A percentile compares a stretch with the other conserved stretches of the same genome.
Evolutionary conservation across 1,140 invertebrate species (phyloP).

Genomic region (Homalodisca vitripennis): DNA sequence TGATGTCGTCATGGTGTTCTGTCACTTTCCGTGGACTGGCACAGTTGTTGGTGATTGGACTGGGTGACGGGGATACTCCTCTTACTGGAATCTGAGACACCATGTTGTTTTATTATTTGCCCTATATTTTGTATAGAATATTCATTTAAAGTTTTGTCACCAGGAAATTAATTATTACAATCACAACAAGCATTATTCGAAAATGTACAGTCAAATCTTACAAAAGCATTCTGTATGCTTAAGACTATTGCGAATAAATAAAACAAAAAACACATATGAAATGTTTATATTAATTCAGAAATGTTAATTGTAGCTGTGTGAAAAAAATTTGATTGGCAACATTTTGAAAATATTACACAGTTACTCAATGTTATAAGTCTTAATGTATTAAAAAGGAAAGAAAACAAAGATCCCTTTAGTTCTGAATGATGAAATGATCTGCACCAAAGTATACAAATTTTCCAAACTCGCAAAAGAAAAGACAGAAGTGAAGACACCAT

Average conservation of each 20-base stretch:
- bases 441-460: too few species aligned
- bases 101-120: too few species aligned
- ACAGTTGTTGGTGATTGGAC: constrained; percentile 44
- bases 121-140: too few species aligned
- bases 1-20: constrained; percentile 25
- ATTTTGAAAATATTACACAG: background rate
- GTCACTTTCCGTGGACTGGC: constrained; percentile 31
- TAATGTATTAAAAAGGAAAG: background rate
- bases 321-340: too few species aligned
- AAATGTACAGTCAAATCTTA: background rate
- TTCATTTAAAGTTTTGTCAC: background rate
- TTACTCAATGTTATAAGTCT: background rate
- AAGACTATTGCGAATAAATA: background rate
- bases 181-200: background rate
- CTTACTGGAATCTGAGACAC: background rate
- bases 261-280: background rate
- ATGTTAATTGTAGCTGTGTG: too few species aligned
- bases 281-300: too few species aligned
- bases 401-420: too few species aligned
- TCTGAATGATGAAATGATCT: too few species aligned
- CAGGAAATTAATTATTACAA: background rate
- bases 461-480: background rate
- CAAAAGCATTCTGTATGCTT: background rate
- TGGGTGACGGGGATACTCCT: constrained; percentile 49
- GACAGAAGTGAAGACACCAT: background rate